Evolutionary conservation across 2,797 vertebrate genomes (phyloP).

Genomic region (Halcyon leucocephala): DNA sequence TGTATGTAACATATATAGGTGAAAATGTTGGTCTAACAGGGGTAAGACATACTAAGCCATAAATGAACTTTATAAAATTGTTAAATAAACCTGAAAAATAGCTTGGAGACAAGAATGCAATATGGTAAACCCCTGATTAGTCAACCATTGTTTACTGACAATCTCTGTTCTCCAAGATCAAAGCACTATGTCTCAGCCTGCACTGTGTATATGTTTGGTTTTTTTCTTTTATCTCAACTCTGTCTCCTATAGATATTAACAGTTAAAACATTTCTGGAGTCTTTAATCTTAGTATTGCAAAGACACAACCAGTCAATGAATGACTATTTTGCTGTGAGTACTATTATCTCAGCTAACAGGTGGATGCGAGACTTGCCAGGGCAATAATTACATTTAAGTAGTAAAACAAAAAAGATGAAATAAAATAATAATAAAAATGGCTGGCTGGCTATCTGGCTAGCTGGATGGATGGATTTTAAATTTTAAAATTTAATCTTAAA

Average conservation of each 20-base stretch:
- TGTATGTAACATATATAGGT: background rate
- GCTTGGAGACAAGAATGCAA: background rate
- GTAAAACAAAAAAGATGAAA: background rate
- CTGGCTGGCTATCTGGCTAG: rapidly evolving
- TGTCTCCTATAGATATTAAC: background rate
- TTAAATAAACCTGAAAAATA: background rate
- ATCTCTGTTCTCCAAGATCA: background rate
- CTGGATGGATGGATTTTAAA: background rate
- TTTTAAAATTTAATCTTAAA: background rate
- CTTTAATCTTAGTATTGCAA: background rate
- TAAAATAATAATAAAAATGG: background rate
- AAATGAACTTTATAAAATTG: background rate
- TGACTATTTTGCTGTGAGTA: background rate
- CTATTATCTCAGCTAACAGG: background rate
- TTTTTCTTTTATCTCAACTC: background rate
- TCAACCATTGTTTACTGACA: background rate
- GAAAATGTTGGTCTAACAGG: background rate
- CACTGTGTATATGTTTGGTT: background rate
- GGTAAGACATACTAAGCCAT: background rate
- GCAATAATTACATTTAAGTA: background rate
- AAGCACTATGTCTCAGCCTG: background rate
- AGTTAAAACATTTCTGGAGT: background rate
- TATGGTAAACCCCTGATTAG: background rate
- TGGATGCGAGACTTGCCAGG: background rate
- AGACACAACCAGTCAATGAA: background rate